Evolutionary conservation across 2,888 invertebrate genomes (phyloP), one percentile per base, ranked within the genome.

Genomic region (Pristionchus exspectatus): DNA sequence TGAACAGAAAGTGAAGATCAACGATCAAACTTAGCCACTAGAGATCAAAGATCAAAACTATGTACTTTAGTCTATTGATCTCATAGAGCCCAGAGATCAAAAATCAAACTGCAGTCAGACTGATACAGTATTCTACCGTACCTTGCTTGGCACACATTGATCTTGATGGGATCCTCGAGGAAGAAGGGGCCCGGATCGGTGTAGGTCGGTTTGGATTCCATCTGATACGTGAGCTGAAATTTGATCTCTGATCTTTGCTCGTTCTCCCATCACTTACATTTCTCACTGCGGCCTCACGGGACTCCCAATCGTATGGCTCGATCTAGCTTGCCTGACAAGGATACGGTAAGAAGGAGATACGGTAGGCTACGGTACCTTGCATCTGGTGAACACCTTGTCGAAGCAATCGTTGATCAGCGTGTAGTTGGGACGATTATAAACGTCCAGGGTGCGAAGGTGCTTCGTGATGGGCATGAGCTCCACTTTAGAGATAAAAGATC

Each of bases 371-470:
- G 69, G 7, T 72, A 72, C 72, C 72, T 72, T 72, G 72, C 0
- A 18, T 14, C 33, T 30, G 0, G 4, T 12, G 33, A 72, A 72
- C 16, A 72, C 33, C 33, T 30, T 33, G 30, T 72, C 72, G 30
- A 72, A 18, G 33, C 72, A 72, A 0, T 54, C 74, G 84, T 90
- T 84, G 56, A 90, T 87, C 59, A 91, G 86, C 5, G 81, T 38
- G 72, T 92, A 91, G 72, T 91, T 89, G 24, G 91, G 91, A 21
- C 91, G 91, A 27, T 44, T 84, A 86, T 91, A 91, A 56, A 85
- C 89, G 83, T 91, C 88, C 10, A 92, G 90, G 1, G 69, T 50
- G 10, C 90, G 81, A 77, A 91, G 85, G 54, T 90, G 89, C 33
- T 91, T 83, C 21, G 91, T 54, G 63, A 91, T 87, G 50, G 69